These are phyloP conservation scores for Centropyge bicolor DNA, from an alignment of 2,797 vertebrate genomes.

Conservation along the genomic window DNA sequence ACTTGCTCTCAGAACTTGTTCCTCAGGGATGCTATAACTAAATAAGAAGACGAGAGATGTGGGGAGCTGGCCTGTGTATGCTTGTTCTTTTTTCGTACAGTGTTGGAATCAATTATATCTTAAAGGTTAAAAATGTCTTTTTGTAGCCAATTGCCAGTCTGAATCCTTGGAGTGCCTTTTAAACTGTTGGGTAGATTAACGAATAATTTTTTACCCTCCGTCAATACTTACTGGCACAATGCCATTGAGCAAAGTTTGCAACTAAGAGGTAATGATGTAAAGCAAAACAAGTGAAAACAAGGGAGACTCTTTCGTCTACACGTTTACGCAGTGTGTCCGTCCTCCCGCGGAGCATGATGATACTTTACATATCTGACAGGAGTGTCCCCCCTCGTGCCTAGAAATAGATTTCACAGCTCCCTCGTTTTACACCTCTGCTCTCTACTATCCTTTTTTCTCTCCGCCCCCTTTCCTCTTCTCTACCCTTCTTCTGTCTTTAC, in stretches of 20 bases:
- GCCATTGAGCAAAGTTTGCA: constrained; percentile 9
- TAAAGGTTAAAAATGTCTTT: not conserved
- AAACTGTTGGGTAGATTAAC: constrained; percentile 20
- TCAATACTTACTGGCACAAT: constrained; percentile 19
- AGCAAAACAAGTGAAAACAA: constrained; percentile 9
- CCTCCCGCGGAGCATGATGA: constrained; percentile 11
- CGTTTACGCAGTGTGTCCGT: not conserved
- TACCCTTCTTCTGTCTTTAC: constrained; percentile 16
- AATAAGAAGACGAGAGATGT: constrained; percentile 6
- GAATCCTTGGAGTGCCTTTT: constrained; percentile 14
- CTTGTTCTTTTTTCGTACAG: constrained; percentile 6
- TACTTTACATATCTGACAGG: constrained; percentile 43
- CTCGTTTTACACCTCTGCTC: constrained; percentile 45
- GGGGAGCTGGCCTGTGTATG: not conserved
- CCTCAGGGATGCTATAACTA: constrained; percentile 29
- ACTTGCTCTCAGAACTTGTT: constrained; percentile 21
- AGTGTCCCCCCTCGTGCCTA: constrained; percentile 28
- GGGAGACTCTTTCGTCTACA: not conserved
- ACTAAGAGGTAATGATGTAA: constrained; percentile 8
- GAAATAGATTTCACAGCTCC: constrained; percentile 65
- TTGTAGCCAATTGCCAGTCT: not conserved
- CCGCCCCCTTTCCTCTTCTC: constrained; percentile 13
- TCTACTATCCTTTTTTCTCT: constrained; percentile 42
- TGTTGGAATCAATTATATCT: not conserved
- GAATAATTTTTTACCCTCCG: not conserved